Evolutionary conservation across 2,113 vertebrate species (phyloP), one percentile per base, ranked within the genome.

Genomic region (Heterotis niloticus): DNA sequence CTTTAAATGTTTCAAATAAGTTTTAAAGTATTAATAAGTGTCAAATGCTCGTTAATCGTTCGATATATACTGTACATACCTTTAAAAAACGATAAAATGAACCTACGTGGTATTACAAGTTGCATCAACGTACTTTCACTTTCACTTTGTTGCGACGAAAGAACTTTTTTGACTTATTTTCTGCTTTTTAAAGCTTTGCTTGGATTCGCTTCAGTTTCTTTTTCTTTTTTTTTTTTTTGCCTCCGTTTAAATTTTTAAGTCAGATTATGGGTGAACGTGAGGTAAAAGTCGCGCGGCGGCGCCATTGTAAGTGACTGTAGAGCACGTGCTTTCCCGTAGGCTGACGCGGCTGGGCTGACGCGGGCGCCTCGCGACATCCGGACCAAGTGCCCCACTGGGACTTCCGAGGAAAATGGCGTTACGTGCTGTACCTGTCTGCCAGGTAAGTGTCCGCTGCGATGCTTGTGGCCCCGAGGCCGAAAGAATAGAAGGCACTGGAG

Each of bases 381-480:
- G 7, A 70, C 34, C 34, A 56, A 7, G 5, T 78, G 77, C 14
- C 5, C 10, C 12, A 0, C 70, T 23, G 77, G 67, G 16, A 5
- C 0, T 62, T 59, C 59, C 20, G 4, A 9, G 1, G 0, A 60
- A 10, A 2, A 17, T 0, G 56, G 24, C 7, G 0, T 12, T 9
- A 0, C 26, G 4, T 78, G 77, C 16, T 78, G 77, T n/a, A n/a
- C 13, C 7, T 78, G 77, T 70, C 56, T 18, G 60, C 11, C 13
- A 60, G 77, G 77, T 78, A 78, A 0, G 77, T 44, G 70, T 57
- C 64, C 5, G 56, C 23, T 57, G 24, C 20, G 18, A 56, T 78
- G 24, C 14, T 20, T 64, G 20, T 64, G 57, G 34, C 59, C 26
- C 16, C 3, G 71, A 5, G 20, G n/a, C n/a, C n/a, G n/a, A n/a